Conservation (phyloP, 2,113 vertebrate genomes). For the Benitochromis conjunctus region DNA sequence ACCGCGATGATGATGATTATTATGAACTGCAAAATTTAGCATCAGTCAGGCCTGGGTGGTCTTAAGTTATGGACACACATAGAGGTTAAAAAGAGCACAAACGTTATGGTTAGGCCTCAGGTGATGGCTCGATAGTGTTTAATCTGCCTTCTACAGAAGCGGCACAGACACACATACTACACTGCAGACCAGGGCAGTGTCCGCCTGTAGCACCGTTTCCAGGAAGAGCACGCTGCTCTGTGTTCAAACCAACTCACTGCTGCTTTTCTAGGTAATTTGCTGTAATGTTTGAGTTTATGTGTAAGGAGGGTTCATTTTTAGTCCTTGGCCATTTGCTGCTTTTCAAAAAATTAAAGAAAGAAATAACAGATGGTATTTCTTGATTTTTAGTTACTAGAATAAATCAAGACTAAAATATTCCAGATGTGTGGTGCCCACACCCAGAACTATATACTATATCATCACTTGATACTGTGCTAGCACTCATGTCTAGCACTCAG, state of each 20-base stretch:
- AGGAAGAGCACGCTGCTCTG: not conserved
- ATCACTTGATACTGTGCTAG: not conserved
- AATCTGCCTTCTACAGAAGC: not conserved
- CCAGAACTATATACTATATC: not conserved
- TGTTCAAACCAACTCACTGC: not conserved
- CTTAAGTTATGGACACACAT: not conserved
- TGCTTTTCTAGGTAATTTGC: not conserved
- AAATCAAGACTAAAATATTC: not conserved
- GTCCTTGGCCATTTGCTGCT: not conserved
- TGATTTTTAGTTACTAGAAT: not conserved
- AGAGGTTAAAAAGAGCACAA: not conserved
- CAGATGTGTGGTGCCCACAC: not conserved
- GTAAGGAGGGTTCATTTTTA: not conserved
- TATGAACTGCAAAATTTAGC: not conserved
- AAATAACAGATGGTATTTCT: not conserved
- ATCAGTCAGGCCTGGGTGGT: not conserved
- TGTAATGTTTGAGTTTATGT: not conserved
- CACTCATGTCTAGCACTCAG: not conserved
- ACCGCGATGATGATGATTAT: not conserved
- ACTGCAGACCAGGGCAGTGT: not conserved
- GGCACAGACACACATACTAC: not conserved
- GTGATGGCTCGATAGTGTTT: not conserved
- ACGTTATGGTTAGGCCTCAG: not conserved
- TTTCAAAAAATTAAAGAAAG: not conserved
- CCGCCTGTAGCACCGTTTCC: not conserved